Conservation (phyloP, 2,113 vertebrate species). For the human (Homo sapiens) region GRCh38 chr4:108513501-108514000, state of each 20-base stretch:
- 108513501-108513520: neutral
- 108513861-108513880: neutral
- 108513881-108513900: neutral
- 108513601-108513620: conserved; percentile 6
- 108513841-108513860: neutral
- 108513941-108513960: neutral
- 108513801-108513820: neutral
- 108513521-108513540: neutral
- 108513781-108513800: neutral
- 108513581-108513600: neutral
- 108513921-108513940: neutral
- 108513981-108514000: neutral
- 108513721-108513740: neutral
- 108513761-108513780: neutral
- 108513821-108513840: neutral
- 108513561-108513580: neutral
- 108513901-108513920: rapidly evolving
- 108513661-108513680: neutral
- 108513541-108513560: neutral
- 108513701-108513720: neutral
- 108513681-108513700: neutral
- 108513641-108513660: neutral
- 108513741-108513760: neutral
- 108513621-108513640: neutral
- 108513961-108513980: neutral